Evolutionary conservation across 2,888 invertebrate species (phyloP).

Genomic region (Molanna angustata): DNA sequence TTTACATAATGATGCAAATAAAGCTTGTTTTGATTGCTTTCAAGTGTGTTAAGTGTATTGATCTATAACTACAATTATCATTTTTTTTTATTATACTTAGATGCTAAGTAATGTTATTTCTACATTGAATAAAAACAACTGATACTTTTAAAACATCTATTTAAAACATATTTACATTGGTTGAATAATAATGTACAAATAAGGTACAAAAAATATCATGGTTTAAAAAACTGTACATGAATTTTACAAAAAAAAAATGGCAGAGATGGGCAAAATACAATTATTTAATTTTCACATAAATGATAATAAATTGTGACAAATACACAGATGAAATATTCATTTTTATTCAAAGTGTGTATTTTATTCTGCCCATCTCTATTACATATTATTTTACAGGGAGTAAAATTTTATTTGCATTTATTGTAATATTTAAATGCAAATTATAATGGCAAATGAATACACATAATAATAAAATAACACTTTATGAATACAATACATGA

Average conservation of each 20-base stretch:
- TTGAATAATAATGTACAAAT: conserved; percentile 28
- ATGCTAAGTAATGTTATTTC: too few relatives aligned
- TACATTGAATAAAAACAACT: too few relatives aligned
- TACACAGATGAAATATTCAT: conserved; percentile 17
- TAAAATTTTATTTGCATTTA: not conserved
- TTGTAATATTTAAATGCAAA: not conserved
- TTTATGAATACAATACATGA: not conserved
- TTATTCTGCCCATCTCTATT: conserved; percentile 26
- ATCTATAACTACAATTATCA: too few relatives aligned
- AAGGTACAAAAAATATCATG: conserved; percentile 24
- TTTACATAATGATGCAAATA: too few relatives aligned
- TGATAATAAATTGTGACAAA: conserved; percentile 31
- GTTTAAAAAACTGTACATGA: conserved; percentile 24
- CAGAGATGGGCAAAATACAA: conserved; percentile 30
- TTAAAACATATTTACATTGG: conserved; percentile 28
- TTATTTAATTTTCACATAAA: conserved; percentile 20
- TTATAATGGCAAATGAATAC: not conserved
- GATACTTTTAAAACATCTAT: conserved; percentile 24
- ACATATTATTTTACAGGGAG: conserved; percentile 16
- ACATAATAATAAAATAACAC: not conserved
- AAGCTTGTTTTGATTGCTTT: too few relatives aligned
- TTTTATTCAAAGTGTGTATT: conserved; percentile 21
- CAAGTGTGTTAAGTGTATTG: too few relatives aligned
- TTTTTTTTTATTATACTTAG: too few relatives aligned
- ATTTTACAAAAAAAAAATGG: conserved; percentile 21